Evolutionary conservation across 2,113 vertebrate genomes (phyloP).

Genomic region (Eubucco bourcierii): DNA sequence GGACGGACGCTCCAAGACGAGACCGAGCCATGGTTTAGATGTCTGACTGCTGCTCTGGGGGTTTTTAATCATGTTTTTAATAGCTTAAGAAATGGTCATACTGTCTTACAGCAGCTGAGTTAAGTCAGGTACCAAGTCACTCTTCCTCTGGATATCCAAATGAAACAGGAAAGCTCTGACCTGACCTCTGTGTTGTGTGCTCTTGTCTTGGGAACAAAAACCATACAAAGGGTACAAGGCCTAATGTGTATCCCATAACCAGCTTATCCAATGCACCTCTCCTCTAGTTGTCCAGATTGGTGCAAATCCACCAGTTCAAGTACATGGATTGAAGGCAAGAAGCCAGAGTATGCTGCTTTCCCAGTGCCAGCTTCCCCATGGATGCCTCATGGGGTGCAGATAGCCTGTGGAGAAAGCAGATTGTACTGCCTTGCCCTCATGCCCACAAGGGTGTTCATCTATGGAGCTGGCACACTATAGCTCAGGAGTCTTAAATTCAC

Average conservation of each 20-base stretch:
- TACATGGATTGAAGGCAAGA: neutral
- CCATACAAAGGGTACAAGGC: neutral
- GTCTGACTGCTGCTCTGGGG: neutral
- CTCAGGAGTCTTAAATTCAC: neutral
- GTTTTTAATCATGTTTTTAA: conserved; percentile 4
- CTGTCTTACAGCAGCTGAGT: neutral
- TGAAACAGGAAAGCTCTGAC: neutral
- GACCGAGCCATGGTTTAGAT: neutral
- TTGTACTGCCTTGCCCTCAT: neutral
- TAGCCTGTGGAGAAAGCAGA: neutral
- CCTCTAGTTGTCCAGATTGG: neutral
- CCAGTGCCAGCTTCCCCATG: neutral
- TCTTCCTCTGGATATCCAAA: neutral
- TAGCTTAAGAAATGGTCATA: neutral
- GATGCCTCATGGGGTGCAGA: neutral
- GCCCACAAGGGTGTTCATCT: neutral
- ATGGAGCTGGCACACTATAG: neutral
- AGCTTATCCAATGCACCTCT: neutral
- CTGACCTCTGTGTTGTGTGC: neutral
- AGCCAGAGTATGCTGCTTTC: neutral
- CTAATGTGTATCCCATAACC: neutral
- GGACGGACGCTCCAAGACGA: neutral
- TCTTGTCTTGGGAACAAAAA: neutral
- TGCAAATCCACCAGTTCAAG: neutral
- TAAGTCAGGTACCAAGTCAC: neutral